Base-by-base conservation (phyloP, 2,888 invertebrate species). In the Aricia artaxerxes region DNA sequence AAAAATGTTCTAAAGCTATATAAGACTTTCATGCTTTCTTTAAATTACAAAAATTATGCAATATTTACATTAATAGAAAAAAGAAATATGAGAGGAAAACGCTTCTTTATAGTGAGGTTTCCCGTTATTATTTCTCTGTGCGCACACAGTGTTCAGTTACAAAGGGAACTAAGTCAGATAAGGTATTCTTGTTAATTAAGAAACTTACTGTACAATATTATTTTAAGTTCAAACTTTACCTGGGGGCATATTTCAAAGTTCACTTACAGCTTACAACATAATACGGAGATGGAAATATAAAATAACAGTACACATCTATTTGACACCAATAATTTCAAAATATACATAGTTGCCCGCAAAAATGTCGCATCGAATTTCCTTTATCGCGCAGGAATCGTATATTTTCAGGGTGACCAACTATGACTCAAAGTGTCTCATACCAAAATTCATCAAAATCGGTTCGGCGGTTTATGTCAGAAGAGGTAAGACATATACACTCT, bases 161-260 rank as follows among this genome's bases (percentile, higher is more conserved):
- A 49, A 75, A 49, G 49, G 75, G 31, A 73, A 44, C 31, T 49
- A 44, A 44, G 49, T 31, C 69, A 44, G 49, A 75, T 75, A 75
- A 75, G 75, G 53, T 75, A 24, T 75, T 75, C 53, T 53, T 53
- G 75, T 75, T 49, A 75, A 75, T 75, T 75, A 75, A 75, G 9
- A 49, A 75, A 75, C 49, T 75, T 75, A 75, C 75, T 53, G 44
- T 75, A 75, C 75, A 75, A 49, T 75, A 75, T 75, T 75, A 75
- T 75, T 75, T 49, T 75, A 75, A 31, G 9, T 75, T 75, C 40
- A 73, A 13, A 40, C 73, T 75, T 9, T 75, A 53, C 75, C 53
- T 31, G 49, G 2, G 53, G 75, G 31, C 75, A 49, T 75, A 53
- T 75, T 75, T 49, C 53, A 49, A 49, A 53, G 49, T 53, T 53